Evolutionary conservation across 1,140 invertebrate genomes (phyloP).

Genomic region (Trachelipus rathkii): DNA sequence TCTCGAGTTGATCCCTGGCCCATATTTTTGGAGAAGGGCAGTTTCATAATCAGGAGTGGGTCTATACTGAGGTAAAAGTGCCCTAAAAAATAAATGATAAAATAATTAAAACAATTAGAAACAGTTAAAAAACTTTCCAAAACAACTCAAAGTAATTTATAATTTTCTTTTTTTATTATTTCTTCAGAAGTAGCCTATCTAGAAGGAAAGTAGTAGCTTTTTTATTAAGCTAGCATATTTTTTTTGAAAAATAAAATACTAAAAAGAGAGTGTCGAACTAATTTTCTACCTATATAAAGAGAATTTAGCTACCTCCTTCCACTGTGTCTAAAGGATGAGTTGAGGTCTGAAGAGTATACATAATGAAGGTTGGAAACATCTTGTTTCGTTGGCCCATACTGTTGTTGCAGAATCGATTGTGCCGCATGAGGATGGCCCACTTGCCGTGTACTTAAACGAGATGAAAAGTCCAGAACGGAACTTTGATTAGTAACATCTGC

Average conservation of each 20-base stretch:
- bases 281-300: too few relatives aligned
- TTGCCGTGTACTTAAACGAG: not conserved
- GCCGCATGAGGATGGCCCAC: not conserved
- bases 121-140: too few relatives aligned
- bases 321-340: not conserved
- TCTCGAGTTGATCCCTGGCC: not conserved
- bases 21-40: slow-evolving; percentile 47
- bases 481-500: not conserved
- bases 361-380: slow-evolving; percentile 3
- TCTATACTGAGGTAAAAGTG: slow-evolving; percentile 79
- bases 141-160: too few relatives aligned
- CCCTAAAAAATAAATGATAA: slow-evolving; percentile 47
- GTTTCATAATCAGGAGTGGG: slow-evolving; percentile 91
- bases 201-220: too few relatives aligned
- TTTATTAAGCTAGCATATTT: too few relatives aligned
- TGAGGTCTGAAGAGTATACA: not conserved
- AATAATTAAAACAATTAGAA: too few relatives aligned
- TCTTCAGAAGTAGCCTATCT: too few relatives aligned
- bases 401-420: not conserved
- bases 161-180: too few relatives aligned
- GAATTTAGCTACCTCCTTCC: not conserved
- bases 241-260: too few relatives aligned
- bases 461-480: not conserved
- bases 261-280: too few relatives aligned
- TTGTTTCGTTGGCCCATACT: not conserved